Evolutionary conservation across 2,797 vertebrate genomes (phyloP), one percentile per base, ranked within the genome.

Genomic region (Halcyon leucocephala): DNA sequence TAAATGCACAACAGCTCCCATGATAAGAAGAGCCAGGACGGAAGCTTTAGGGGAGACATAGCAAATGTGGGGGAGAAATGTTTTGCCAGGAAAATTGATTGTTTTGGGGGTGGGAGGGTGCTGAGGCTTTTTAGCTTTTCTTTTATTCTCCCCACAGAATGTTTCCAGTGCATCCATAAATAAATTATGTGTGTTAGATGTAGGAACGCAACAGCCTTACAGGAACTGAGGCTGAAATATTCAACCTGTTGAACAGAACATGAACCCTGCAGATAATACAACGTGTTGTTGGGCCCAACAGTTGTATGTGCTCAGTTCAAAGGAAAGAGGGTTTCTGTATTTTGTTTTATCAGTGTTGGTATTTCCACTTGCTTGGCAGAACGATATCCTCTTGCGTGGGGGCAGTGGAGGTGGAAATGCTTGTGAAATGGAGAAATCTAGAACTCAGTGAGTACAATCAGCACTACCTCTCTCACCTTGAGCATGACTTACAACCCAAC

Each of bases 391-490:
- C 19, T 52, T 31, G 14, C 0, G 5, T 12, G n/a, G 52, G 17
- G 29, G 46, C 46, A 70, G 72, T 26, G 57, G 41, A 48, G 58
- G 31, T 35, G 65, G 70, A 74, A 73, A 39, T 39, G 61, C 18
- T 26, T 29, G 15, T 77, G 46, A 62, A 71, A 4, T 46, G n/a
- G 58, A 72, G 60, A 62, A 49, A 25, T 19, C 5, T 0, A n/a
- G 83, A 77, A 46, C 11, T 18, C 0, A 0, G 10, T 9, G 80
- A 49, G 48, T 28, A 37, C 42, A 28, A 13, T 24, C 61, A 9
- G 2, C 4, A 0, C 25, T 6, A 6, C 46, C 33, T 70, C 41
- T 52, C 31, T 80, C 17, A 35, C 29, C 12, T 54, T 26, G 41
- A 90, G 49, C 81, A 48, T 86, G 69, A 16, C 15, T 51, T 48